Conservation (phyloP, 2,797 vertebrate genomes). For the Chromis chromis region DNA sequence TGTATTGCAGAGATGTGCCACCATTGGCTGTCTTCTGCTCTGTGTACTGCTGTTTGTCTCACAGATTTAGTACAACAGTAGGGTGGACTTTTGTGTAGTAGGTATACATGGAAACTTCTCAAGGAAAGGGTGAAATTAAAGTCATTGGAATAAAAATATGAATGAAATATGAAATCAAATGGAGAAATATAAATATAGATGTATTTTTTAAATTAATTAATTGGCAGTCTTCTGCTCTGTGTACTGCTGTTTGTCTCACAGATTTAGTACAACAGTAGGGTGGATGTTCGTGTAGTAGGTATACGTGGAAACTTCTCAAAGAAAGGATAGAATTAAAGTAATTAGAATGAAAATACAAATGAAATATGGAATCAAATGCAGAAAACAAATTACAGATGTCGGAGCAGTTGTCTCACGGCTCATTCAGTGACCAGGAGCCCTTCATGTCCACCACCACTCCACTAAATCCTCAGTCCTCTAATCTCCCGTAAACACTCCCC, state of each 20-base stretch:
- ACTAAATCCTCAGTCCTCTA: conserved; percentile 70
- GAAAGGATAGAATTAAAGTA: background rate
- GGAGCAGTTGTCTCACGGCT: conserved; percentile 36
- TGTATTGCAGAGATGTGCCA: conserved; percentile 42
- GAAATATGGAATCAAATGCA: background rate
- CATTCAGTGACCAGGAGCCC: conserved; percentile 50
- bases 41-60: conserved; percentile 57
- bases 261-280: conserved; percentile 49
- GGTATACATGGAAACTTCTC: background rate
- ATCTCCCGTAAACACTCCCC: conserved; percentile 73
- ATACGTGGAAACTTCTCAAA: background rate
- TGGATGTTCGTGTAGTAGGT: background rate
- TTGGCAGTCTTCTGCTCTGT: conserved; percentile 43
- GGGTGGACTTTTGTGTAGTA: background rate
- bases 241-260: conserved; percentile 45
- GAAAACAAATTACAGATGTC: conserved; percentile 8
- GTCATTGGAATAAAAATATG: background rate
- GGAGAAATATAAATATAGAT: background rate
- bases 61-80: conserved; percentile 55
- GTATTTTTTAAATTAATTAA: background rate
- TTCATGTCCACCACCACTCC: conserved; percentile 63
- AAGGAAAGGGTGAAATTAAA: conserved; percentile 1
- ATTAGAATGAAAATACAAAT: background rate
- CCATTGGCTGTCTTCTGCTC: conserved; percentile 44
- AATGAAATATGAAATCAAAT: background rate